Conservation (phyloP, 1,140 invertebrate genomes). For the Drosophila varians region DNA sequence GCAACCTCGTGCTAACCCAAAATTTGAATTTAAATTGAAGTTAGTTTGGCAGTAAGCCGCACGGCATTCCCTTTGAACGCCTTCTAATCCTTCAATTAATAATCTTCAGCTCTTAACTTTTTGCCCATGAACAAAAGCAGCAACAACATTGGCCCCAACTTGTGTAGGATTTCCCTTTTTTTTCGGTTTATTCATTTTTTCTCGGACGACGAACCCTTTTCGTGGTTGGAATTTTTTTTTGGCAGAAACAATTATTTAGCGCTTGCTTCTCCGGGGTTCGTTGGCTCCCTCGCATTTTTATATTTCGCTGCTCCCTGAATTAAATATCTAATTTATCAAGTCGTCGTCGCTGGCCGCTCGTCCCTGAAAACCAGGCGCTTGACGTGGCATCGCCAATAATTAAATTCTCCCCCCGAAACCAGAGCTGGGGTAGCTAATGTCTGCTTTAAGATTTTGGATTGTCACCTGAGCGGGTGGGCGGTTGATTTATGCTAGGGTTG, state of each 20-base stretch:
- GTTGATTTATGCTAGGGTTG: constrained; percentile 35
- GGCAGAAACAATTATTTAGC: constrained; percentile 67
- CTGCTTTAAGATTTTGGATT: constrained; percentile 56
- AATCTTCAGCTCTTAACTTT: constrained; percentile 68
- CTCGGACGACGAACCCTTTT: constrained; percentile 60
- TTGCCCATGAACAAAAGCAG: constrained; percentile 20
- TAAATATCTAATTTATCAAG: constrained; percentile 74
- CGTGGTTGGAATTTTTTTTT: constrained; percentile 61
- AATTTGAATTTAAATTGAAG: constrained; percentile 81
- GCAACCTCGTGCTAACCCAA: constrained; percentile 9
- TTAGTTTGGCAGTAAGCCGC: constrained; percentile 57
- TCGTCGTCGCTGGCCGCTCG: constrained; percentile 13
- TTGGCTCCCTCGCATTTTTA: constrained; percentile 16
- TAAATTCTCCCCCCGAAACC: constrained; percentile 22
- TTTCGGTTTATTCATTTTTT: constrained; percentile 5
- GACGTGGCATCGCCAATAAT: constrained; percentile 45
- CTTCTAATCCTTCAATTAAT: constrained; percentile 82
- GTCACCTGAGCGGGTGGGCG: constrained; percentile 52
- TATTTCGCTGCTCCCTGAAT: constrained; percentile 29
- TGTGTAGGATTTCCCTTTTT: constrained; percentile 5
- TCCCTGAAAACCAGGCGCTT: constrained; percentile 36
- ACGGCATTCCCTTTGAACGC: constrained; percentile 55
- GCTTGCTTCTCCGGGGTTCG: constrained; percentile 15
- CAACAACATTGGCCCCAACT: constrained; percentile 50
- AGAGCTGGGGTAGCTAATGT: constrained; percentile 1